Percentiles rank a stretch among this genome's conserved stretches.
Evolutionary conservation across 2,113 vertebrate species (phyloP).

Genomic region (Regulus satrapa): DNA sequence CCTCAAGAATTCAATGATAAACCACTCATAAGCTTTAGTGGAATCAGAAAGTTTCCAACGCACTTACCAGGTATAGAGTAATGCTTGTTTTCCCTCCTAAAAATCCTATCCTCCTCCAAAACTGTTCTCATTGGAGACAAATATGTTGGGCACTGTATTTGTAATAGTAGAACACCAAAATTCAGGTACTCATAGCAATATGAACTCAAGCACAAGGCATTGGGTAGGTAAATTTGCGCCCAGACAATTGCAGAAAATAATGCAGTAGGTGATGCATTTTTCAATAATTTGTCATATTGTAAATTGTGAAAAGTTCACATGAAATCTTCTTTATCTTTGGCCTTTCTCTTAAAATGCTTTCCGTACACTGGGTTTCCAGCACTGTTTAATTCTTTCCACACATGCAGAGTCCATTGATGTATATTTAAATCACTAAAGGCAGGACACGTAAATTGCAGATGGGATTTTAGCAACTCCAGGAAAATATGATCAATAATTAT

Average conservation of each 20-base stretch:
- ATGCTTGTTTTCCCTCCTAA: background rate
- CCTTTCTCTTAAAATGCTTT: background rate
- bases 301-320: background rate
- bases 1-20: background rate
- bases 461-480: background rate
- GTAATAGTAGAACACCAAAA: background rate
- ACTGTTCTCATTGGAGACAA: background rate
- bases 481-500: background rate
- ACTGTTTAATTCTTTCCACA: background rate
- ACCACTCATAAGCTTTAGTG: background rate
- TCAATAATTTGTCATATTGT: background rate
- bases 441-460: background rate
- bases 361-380: background rate
- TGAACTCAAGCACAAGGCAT: background rate
- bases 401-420: too few species aligned
- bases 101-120: background rate
- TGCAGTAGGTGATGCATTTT: rapidly evolving
- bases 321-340: background rate
- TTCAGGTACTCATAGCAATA: background rate
- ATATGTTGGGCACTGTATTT: background rate
- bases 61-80: background rate
- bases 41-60: background rate
- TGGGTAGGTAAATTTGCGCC: background rate
- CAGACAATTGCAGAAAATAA: background rate
- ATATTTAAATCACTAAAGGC: background rate